phyloP scores from a whole-genome alignment of 1,140 invertebrate genomes.

The Cydia strobilella region DNA sequence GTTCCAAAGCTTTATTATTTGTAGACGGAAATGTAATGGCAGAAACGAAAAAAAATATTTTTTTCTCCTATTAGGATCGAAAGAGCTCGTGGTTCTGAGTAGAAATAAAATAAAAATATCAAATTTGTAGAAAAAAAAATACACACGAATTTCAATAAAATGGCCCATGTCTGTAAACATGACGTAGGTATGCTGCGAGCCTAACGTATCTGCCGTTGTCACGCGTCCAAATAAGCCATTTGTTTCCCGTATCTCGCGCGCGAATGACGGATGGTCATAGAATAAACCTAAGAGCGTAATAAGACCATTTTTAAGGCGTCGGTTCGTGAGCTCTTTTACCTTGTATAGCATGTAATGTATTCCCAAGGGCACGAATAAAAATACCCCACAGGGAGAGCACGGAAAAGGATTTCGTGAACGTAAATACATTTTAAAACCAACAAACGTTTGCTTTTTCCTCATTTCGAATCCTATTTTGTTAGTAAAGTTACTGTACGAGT shows the following conservation, averaged over 20 bases:
- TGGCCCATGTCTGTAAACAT: not conserved
- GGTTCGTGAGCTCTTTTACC: not conserved
- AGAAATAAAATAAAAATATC: too few species aligned
- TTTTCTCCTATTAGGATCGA: too few species aligned
- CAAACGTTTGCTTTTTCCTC: not conserved
- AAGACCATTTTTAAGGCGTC: constrained; percentile 17
- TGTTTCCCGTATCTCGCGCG: constrained; percentile 23
- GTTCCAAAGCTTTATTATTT: too few species aligned
- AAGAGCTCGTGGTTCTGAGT: too few species aligned
- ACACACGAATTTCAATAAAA: too few species aligned
- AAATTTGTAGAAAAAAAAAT: too few species aligned
- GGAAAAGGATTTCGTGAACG: not conserved
- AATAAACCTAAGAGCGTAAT: constrained; percentile 26
- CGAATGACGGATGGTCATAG: constrained; percentile 17
- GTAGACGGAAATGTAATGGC: too few species aligned
- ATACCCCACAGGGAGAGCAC: not conserved
- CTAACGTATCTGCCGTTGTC: constrained; percentile 3
- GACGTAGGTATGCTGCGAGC: not conserved
- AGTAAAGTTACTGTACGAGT: too few species aligned
- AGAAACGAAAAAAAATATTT: too few species aligned
- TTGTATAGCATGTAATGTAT: constrained; percentile 1
- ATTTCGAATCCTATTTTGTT: not conserved
- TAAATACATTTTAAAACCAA: not conserved
- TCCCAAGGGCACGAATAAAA: not conserved
- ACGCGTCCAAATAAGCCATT: constrained; percentile 24